Percentiles rank a stretch among this genome's conserved stretches.
Conservation (phyloP, 2,113 vertebrate genomes). For the Orthochromis malagaraziensis region DNA sequence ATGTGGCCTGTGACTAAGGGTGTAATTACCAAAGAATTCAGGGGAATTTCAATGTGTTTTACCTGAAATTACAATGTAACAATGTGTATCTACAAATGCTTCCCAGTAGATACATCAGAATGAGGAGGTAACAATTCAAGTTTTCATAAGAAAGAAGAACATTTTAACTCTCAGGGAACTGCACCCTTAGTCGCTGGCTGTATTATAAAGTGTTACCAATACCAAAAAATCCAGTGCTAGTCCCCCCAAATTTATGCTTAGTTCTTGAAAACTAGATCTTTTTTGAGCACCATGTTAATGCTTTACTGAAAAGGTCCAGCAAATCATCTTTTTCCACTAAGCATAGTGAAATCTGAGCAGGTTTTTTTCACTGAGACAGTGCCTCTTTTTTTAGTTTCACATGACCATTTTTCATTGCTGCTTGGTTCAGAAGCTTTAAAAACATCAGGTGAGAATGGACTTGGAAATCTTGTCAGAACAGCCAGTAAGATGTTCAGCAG, state of each 20-base stretch:
- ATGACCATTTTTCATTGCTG: background rate
- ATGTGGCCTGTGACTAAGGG: background rate
- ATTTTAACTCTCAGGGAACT: background rate
- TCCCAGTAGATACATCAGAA: background rate
- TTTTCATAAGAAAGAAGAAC: background rate
- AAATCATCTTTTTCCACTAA: background rate
- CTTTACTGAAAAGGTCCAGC: background rate
- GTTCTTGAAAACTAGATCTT: background rate
- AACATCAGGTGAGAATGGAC: background rate
- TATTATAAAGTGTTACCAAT: background rate
- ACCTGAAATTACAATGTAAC: background rate
- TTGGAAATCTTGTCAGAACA: background rate
- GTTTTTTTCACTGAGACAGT: background rate
- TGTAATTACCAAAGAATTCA: background rate
- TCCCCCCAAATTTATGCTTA: background rate
- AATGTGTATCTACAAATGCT: background rate
- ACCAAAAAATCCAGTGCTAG: background rate
- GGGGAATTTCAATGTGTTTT: background rate
- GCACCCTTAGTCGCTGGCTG: background rate
- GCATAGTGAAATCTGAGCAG: background rate
- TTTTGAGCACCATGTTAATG: background rate
- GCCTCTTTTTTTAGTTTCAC: background rate
- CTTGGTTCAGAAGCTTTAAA: background rate
- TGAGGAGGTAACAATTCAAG: background rate
- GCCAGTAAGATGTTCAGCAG: background rate